Percentiles rank a stretch among this genome's conserved stretches.
These are phyloP conservation scores for Pyrocoelia pectoralis DNA, from an alignment of 2,888 invertebrate genomes.

Conservation along the genomic window DNA sequence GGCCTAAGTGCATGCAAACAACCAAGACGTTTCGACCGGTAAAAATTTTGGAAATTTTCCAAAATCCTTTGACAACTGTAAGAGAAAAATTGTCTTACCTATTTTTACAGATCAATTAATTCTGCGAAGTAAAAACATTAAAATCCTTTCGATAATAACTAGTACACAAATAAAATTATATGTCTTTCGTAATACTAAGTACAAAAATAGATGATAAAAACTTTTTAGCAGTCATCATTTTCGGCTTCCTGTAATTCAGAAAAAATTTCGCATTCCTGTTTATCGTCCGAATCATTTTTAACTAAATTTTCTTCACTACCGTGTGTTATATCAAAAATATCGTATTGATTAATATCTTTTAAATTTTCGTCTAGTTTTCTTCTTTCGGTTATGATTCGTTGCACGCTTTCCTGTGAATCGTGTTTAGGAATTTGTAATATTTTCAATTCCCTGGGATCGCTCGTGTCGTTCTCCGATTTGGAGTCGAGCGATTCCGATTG, in stretches of 20 bases:
- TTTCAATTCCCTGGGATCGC: constrained; percentile 40
- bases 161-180: background rate
- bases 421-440: constrained; percentile 51
- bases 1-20: no score
- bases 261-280: constrained; percentile 18
- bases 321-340: constrained; percentile 55
- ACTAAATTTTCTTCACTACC: constrained; percentile 48
- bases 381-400: constrained; percentile 69
- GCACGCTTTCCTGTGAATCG: constrained; percentile 63
- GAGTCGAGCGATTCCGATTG: constrained; percentile 22
- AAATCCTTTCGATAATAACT: background rate
- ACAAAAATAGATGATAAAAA: constrained; percentile 34
- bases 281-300: constrained; percentile 28
- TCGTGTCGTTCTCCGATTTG: constrained; percentile 21
- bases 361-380: constrained; percentile 64
- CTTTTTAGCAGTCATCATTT: constrained; percentile 28
- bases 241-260: constrained; percentile 20
- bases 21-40: no score
- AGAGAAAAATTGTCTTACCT: background rate
- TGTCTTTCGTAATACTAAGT: constrained; percentile 21
- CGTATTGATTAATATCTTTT: constrained; percentile 53
- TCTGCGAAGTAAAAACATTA: background rate
- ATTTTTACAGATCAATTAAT: background rate
- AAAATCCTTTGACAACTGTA: no score
- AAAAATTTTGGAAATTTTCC: no score